These are phyloP conservation scores for Pelodiscus sinensis DNA, from an alignment of 2,113 vertebrate genomes.

Conservation along the genomic window DNA sequence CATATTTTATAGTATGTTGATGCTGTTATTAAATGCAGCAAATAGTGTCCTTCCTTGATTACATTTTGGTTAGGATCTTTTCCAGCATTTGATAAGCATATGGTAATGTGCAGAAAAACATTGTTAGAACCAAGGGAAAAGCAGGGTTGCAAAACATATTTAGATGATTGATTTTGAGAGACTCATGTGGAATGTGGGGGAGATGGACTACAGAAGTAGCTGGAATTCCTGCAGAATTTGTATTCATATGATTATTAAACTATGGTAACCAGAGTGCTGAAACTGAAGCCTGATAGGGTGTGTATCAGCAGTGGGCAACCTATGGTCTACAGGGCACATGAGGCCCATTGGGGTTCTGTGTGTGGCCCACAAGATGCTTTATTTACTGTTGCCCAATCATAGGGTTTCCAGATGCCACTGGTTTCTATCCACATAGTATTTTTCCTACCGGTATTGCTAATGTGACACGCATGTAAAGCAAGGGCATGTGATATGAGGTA, in stretches of 20 bases:
- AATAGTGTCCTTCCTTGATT: neutral
- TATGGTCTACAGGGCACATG: too few relatives aligned
- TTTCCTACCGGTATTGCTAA: too few relatives aligned
- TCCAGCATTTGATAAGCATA: neutral
- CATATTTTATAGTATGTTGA: neutral
- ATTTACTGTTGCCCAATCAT: too few relatives aligned
- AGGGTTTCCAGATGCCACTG: too few relatives aligned
- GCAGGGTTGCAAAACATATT: neutral
- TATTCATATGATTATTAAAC: neutral
- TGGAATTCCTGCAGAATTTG: neutral
- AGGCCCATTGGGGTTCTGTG: too few relatives aligned
- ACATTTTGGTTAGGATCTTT: neutral
- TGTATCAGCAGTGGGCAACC: too few relatives aligned
- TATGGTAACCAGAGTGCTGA: neutral
- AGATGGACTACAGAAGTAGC: neutral
- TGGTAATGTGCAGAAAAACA: neutral
- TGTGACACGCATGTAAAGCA: too few relatives aligned
- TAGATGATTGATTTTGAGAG: neutral
- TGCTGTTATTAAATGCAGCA: neutral
- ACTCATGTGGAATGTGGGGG: neutral
- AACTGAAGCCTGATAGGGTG: neutral
- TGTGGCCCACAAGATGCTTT: too few relatives aligned
- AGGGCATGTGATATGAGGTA: too few relatives aligned
- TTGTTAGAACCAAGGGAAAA: neutral
- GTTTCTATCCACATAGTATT: too few relatives aligned